phyloP scores from a whole-genome alignment of 2,797 vertebrate genomes.

The Danio albolineatus region DNA sequence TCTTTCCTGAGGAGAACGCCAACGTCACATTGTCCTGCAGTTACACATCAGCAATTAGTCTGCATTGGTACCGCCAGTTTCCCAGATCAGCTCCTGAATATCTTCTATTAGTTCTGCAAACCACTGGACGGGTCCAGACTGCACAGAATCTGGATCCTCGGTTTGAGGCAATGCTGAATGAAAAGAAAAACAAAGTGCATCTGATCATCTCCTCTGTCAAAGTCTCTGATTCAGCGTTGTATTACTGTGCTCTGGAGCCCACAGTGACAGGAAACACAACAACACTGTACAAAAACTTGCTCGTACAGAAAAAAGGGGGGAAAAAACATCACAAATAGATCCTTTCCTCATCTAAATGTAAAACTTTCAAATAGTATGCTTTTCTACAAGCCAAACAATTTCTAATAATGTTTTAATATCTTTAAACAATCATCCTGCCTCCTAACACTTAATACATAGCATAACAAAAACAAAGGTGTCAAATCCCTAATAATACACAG shows the following conservation, averaged over 20 bases:
- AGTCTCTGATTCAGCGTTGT: conserved; percentile 37
- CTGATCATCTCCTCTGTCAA: conserved; percentile 27
- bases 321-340: not conserved
- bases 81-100: conserved; percentile 30
- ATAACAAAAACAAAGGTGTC: not conserved
- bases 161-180: conserved; percentile 22
- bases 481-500: not conserved
- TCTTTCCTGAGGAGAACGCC: conserved; percentile 1
- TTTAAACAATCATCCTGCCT: not conserved
- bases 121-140: not conserved
- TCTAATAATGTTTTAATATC: not conserved
- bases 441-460: not conserved
- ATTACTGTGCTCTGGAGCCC: conserved; percentile 46
- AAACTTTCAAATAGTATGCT: not conserved
- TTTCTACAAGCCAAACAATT: not conserved
- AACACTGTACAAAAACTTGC: conserved; percentile 25
- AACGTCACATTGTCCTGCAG: conserved; percentile 33
- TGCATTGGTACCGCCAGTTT: conserved; percentile 38
- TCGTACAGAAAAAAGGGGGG: not conserved
- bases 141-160: not conserved
- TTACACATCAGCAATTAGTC: conserved; percentile 22
- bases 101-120: conserved; percentile 32
- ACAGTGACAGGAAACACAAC: conserved; percentile 39
- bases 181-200: conserved; percentile 15
- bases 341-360: too few relatives aligned